These are phyloP conservation scores for Synergus laeviventris DNA, from an alignment of 2,888 invertebrate species.

Conservation along the genomic window DNA sequence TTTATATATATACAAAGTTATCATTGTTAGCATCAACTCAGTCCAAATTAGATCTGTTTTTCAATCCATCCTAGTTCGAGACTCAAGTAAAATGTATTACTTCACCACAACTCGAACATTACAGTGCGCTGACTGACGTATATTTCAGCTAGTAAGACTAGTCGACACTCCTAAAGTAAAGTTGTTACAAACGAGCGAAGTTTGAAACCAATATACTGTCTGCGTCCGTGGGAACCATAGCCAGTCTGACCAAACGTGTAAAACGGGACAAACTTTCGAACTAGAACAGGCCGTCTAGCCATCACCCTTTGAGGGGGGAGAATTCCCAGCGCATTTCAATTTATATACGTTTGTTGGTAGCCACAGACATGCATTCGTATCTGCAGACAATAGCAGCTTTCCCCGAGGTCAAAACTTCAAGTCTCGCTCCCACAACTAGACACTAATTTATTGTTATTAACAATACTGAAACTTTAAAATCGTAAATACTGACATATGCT, in stretches of 20 bases:
- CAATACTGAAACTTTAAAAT: background rate
- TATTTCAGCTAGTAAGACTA: slow-evolving; percentile 48
- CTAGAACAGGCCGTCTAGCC: slow-evolving; percentile 74
- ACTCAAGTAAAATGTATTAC: slow-evolving; percentile 11
- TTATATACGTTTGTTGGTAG: slow-evolving; percentile 15
- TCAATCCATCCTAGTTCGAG: background rate
- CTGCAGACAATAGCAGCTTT: no score
- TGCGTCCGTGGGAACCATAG: slow-evolving; percentile 58
- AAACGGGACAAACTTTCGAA: slow-evolving; percentile 74
- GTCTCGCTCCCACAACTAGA: background rate
- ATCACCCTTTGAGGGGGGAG: slow-evolving; percentile 54
- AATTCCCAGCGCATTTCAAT: slow-evolving; percentile 59
- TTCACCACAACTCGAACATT: slow-evolving; percentile 38
- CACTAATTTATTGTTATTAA: background rate
- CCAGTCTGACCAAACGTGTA: slow-evolving; percentile 66
- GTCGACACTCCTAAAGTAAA: slow-evolving; percentile 47
- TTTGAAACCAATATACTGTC: slow-evolving; percentile 67
- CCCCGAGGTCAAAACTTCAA: no score
- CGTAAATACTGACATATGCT: no score
- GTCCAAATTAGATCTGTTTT: no score
- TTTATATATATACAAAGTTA: no score
- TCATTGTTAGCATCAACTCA: no score
- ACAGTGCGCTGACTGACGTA: slow-evolving; percentile 50
- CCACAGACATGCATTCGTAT: no score
- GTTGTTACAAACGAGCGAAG: slow-evolving; percentile 65